Evolutionary conservation across 2,888 invertebrate species (phyloP), one percentile per base, ranked within the genome.

Genomic region (Leucania comma): DNA sequence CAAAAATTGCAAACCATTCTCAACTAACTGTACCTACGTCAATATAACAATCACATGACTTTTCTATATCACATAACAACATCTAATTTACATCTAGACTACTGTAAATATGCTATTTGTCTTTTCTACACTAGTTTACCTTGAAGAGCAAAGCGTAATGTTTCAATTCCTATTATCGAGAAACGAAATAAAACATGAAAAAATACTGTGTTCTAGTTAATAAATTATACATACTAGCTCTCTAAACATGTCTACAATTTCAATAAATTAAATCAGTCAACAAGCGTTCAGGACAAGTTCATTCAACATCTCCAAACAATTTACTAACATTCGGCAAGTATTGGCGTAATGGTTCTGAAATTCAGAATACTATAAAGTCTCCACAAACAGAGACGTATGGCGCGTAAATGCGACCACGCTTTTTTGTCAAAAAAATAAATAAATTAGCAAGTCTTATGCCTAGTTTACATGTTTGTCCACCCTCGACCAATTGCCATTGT

Each of bases 181-280:
- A 58, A 54, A 42, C 24, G 8, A 12, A 14, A 24, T 75, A 12
- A 35, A 42, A 56, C 20, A 29, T 12, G 35, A 59, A 51, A 61
- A 57, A 12, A 29, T 48, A 65, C 10, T 17, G n/a, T 32, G 8
- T 48, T 48, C 46, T 32, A 57, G 9, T 35, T 54, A 57, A 50
- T 48, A 12, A 58, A 58, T 38, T 17, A 63, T n/a, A 65, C 14
- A 61, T 53, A 63, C 78, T 78, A 78, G 63, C 81, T 35, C 57
- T 35, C 59, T 51, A 51, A 51, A 51, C 51, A 48, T n/a, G n/a
- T 48, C 46, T 48, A 38, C 20, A 58, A 60, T 59, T 63, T 57
- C 22, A 79, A 75, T 83, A 80, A 83, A 78, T 72, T 64, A 83
- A 71, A 62, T 85, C 83, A 83, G 86, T 83, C 86, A 57, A 69